phyloP scores from a whole-genome alignment of 1,140 invertebrate genomes.

The Tetragonula clypearis region DNA sequence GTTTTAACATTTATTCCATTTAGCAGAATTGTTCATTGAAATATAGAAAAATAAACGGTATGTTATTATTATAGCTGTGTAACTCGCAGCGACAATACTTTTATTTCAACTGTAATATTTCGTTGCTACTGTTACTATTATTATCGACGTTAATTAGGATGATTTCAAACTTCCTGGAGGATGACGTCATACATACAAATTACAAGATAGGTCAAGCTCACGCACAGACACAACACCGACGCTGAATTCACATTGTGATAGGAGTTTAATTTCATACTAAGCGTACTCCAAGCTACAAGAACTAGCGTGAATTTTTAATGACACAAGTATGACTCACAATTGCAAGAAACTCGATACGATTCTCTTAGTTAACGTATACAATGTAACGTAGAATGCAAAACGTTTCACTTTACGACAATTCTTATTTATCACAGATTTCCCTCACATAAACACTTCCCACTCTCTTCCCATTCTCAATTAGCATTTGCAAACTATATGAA shows the following conservation, averaged over 20 bases:
- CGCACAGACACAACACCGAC: too few relatives aligned
- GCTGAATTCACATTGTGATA: background rate
- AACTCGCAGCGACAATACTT: background rate
- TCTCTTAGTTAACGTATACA: background rate
- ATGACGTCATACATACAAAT: background rate
- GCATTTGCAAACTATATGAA: background rate
- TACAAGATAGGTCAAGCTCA: background rate
- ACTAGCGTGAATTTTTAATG: conserved; percentile 5
- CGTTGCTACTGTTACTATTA: background rate
- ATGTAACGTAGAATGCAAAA: background rate
- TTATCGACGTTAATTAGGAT: background rate
- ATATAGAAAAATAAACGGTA: background rate
- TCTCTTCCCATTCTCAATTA: background rate
- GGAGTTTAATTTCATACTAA: conserved; percentile 3
- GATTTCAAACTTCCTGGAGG: background rate
- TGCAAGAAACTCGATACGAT: conserved; percentile 8
- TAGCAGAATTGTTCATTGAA: background rate
- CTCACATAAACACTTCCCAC: background rate
- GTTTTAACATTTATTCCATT: too few relatives aligned
- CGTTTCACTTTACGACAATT: background rate
- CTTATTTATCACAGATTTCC: background rate
- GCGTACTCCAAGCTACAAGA: background rate
- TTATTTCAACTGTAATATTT: background rate
- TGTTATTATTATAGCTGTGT: background rate
- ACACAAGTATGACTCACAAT: conserved; percentile 2